These are phyloP conservation scores for Thysanoteuthis rhombus DNA, from an alignment of 2,888 invertebrate species.

Conservation along the genomic window DNA sequence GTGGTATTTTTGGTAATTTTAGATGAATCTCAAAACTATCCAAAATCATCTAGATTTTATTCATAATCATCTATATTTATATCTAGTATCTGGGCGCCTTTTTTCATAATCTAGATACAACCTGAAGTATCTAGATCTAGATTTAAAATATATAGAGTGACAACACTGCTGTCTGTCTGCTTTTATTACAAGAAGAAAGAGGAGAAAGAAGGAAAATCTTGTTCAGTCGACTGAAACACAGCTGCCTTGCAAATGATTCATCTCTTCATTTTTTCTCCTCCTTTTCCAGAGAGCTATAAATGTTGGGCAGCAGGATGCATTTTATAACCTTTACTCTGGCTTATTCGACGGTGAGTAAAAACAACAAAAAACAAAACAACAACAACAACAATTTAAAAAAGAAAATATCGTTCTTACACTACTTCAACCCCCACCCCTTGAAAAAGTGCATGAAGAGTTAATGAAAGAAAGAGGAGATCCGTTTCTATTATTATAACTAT, in stretches of 20 bases:
- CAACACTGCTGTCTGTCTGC: slow-evolving; percentile 16
- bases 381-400: neutral
- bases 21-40: too few species aligned
- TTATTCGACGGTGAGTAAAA: slow-evolving; percentile 54
- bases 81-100: too few species aligned
- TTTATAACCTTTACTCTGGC: slow-evolving; percentile 58
- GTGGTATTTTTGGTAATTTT: too few species aligned
- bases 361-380: neutral
- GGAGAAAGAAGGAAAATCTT: neutral
- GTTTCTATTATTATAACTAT: neutral
- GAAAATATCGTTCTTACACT: neutral
- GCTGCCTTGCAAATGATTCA: slow-evolving; percentile 33
- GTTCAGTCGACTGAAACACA: slow-evolving; percentile 29
- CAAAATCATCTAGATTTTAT: too few species aligned
- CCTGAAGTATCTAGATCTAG: too few species aligned
- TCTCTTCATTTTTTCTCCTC: slow-evolving; percentile 32
- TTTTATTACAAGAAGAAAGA: neutral
- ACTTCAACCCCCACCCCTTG: neutral
- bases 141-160: too few species aligned
- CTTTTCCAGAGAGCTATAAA: slow-evolving; percentile 51
- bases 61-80: too few species aligned
- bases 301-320: slow-evolving; percentile 53
- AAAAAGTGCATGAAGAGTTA: neutral
- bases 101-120: too few species aligned
- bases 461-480: slow-evolving; percentile 13